phyloP scores from a whole-genome alignment of 2,113 vertebrate genomes.

The Mirounga angustirostris region DNA sequence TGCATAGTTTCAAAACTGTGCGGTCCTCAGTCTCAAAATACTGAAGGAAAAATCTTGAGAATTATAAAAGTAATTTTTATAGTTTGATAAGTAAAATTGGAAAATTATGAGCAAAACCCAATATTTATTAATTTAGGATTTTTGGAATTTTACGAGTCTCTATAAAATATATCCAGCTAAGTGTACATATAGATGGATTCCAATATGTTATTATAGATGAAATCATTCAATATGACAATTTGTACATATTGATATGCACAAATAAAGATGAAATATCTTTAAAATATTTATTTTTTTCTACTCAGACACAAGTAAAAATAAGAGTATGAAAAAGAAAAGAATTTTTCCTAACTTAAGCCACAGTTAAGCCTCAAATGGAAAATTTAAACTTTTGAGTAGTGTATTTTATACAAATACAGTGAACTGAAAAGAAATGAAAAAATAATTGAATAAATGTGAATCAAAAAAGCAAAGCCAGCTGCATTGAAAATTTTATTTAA shows the following conservation, averaged over 20 bases:
- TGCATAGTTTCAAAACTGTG: background rate
- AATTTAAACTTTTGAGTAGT: background rate
- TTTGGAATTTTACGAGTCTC: background rate
- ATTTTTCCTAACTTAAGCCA: background rate
- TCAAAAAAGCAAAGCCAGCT: background rate
- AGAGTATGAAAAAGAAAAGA: background rate
- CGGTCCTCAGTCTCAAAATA: background rate
- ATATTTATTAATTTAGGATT: background rate
- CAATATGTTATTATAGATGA: background rate
- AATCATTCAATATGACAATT: background rate
- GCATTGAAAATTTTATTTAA: background rate
- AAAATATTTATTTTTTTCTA: background rate
- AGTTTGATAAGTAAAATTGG: background rate
- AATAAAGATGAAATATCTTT: background rate
- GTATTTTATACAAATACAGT: background rate
- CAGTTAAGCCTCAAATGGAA: background rate
- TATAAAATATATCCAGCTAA: background rate
- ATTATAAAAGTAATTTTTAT: background rate
- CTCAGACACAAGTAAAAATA: background rate
- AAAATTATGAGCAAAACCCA: background rate
- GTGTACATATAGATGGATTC: background rate
- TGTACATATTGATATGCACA: too few species aligned
- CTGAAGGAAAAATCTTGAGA: background rate
- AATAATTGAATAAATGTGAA: background rate
- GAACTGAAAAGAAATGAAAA: background rate